phyloP scores from a whole-genome alignment of 1,140 invertebrate genomes.

The Drosophila repleta region DNA sequence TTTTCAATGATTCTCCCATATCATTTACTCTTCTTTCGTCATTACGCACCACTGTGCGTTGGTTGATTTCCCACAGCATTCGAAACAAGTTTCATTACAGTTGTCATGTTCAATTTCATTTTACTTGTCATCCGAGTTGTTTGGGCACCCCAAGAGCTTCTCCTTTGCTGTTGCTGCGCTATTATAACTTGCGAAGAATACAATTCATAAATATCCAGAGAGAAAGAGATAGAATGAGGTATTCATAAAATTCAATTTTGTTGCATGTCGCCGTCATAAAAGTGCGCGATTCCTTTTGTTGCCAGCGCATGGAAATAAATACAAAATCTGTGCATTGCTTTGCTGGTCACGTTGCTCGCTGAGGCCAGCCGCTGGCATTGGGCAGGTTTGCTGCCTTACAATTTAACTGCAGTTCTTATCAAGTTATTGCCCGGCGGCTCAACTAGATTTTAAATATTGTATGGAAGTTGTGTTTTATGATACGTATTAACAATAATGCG shows the following conservation, averaged over 20 bases:
- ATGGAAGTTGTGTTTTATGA: conserved; percentile 11
- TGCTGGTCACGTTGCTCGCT: conserved; percentile 69
- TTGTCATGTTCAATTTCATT: conserved; percentile 79
- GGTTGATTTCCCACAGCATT: conserved; percentile 26
- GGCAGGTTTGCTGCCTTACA: conserved; percentile 45
- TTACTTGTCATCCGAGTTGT: conserved; percentile 60
- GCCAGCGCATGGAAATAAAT: conserved; percentile 50
- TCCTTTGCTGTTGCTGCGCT: conserved; percentile 9
- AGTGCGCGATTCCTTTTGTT: conserved; percentile 74
- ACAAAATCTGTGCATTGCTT: conserved; percentile 75
- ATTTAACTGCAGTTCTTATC: conserved; percentile 62
- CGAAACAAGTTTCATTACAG: conserved; percentile 70
- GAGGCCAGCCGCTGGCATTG: conserved; percentile 25
- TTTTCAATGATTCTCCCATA: too few relatives aligned
- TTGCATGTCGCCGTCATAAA: conserved; percentile 77
- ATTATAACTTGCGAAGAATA: conserved; percentile 58
- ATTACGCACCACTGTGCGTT: conserved; percentile 43
- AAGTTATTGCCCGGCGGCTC: conserved; percentile 45
- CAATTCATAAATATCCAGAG: conserved; percentile 76
- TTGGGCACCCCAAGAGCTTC: conserved; percentile 39
- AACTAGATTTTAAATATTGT: conserved; percentile 19
- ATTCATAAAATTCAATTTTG: conserved; percentile 83
- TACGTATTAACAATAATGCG: conserved; percentile 5
- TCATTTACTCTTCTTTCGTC: too few relatives aligned
- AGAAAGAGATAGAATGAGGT: conserved; percentile 22